Conservation (phyloP, 2,113 vertebrate species). For the Xiphophorus couchianus region DNA sequence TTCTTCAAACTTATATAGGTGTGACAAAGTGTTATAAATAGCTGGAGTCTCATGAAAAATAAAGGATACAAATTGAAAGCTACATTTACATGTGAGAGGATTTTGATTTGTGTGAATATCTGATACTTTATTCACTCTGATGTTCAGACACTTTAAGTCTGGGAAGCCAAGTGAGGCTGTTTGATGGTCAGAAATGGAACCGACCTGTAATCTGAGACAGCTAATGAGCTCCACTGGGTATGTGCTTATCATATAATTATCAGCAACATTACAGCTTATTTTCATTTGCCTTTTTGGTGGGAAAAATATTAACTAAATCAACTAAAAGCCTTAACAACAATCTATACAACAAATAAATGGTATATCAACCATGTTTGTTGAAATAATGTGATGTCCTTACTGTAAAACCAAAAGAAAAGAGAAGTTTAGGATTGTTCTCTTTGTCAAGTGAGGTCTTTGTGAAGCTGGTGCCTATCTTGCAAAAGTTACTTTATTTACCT, state of each 20-base stretch:
- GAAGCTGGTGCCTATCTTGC: no score
- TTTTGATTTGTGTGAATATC: neutral
- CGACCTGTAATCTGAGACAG: slow-evolving; percentile 32
- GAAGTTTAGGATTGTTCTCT: no score
- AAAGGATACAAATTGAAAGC: slow-evolving; percentile 6
- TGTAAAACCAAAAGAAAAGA: no score
- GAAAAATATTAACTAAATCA: slow-evolving; percentile 5
- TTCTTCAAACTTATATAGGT: slow-evolving; percentile 26
- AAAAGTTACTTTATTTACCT: no score
- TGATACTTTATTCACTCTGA: neutral
- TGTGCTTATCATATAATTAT: slow-evolving; percentile 46
- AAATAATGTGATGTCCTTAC: neutral
- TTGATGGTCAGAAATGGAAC: slow-evolving; percentile 53
- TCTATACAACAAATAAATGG: neutral
- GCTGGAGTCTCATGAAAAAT: neutral
- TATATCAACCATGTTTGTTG: neutral
- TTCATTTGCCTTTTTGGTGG: slow-evolving; percentile 20
- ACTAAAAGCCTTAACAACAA: neutral
- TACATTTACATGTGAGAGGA: neutral
- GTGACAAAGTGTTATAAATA: slow-evolving; percentile 27
- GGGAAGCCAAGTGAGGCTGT: slow-evolving; percentile 41
- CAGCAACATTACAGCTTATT: slow-evolving; percentile 33
- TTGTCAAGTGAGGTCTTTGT: no score
- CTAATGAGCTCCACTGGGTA: slow-evolving; percentile 72
- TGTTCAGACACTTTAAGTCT: slow-evolving; percentile 1